Base-by-base conservation (phyloP, 2,888 invertebrate species). In the Amblyteles armatorius region DNA sequence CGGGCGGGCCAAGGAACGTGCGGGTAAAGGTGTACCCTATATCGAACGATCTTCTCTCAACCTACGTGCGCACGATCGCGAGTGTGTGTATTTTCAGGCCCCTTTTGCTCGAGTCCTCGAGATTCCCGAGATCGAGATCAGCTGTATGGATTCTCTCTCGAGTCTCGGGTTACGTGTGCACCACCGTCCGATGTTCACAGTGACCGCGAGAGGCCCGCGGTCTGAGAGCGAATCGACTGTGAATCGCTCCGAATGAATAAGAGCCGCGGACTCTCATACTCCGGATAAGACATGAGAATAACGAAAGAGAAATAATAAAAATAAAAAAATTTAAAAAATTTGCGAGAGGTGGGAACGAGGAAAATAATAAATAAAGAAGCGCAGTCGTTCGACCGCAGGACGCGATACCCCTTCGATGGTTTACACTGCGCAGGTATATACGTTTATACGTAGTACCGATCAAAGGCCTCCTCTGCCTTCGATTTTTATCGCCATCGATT, bases 401-500 rank as follows among this genome's bases (percentile, higher is more conserved):
- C 71, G 52, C 71, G 76, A 82, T 76, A 77, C 29, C 36, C 63
- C n/a, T 69, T 7, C 7, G 65, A 33, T 63, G 19, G 36, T 7
- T 40, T 67, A 65, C 29, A 29, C 36, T 22, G 63, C 2, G 6
- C 26, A 19, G 5, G 48, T 72, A 68, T 60, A 67, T 50, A 67
- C n/a, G 65, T 33, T 36, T 60, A 67, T 50, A 67, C n/a, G 65
- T 33, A 48, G 57, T 44, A 40, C 63, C 48, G 29, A 40, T 19
- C 63, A 63, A 19, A 26, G 63, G 9, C 57, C 71, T 7, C 2
- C 40, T 4, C 3, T 16, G 77, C 76, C 67, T 36, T 57, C 89
- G 89, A 90, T 90, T 90, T 89, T 90, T 90, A 91, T 90, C 90
- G 88, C 3, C 44, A 77, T 84, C 89, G 89, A 90, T 90, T 90